These are phyloP conservation scores for Microtus montanus DNA, from an alignment of 2,113 vertebrate genomes.

Conservation along the genomic window DNA sequence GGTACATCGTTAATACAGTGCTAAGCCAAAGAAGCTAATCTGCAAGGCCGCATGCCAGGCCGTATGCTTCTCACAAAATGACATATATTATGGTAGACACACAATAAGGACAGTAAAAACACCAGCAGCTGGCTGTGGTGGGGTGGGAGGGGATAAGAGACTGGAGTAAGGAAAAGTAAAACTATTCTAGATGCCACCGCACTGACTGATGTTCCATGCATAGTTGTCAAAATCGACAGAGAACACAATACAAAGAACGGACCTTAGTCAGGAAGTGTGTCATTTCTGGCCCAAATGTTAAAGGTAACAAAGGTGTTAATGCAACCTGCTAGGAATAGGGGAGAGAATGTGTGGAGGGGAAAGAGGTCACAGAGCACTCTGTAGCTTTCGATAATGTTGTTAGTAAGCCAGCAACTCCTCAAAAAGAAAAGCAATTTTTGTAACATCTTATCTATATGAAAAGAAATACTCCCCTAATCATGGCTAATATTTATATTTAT, in stretches of 20 bases:
- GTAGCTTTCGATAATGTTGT: neutral
- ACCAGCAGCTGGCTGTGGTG: neutral
- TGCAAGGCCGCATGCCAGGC: neutral
- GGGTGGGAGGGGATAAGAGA: neutral
- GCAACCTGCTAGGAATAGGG: neutral
- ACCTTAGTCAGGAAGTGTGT: neutral
- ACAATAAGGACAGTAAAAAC: neutral
- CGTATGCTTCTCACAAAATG: neutral
- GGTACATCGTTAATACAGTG: neutral
- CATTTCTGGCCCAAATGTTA: neutral
- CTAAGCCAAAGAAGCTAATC: neutral
- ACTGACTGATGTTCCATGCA: neutral
- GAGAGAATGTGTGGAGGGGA: neutral
- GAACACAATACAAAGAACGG: neutral
- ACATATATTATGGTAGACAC: neutral
- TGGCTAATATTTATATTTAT: neutral
- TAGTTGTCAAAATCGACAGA: neutral
- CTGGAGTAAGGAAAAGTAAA: neutral
- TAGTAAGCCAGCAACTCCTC: neutral
- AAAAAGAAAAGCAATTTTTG: neutral
- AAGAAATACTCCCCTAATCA: neutral
- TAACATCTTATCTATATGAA: constrained; percentile 16
- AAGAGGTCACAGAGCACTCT: neutral
- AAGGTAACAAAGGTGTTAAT: neutral
- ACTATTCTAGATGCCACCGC: neutral